Conservation (phyloP, 1,140 invertebrate genomes). For the Pectinophora gossypiella region DNA sequence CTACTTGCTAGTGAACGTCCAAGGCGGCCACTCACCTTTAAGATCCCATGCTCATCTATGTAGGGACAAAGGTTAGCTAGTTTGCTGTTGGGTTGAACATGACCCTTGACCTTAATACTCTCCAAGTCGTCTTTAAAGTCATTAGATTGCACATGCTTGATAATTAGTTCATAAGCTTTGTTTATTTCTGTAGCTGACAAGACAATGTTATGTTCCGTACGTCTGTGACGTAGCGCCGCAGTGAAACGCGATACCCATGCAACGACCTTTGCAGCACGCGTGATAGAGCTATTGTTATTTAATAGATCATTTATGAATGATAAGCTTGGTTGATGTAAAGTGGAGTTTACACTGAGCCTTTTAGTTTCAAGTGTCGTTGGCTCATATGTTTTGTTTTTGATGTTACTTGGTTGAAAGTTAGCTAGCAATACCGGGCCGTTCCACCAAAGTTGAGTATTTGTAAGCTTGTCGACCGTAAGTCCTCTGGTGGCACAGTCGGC, state of each 20-base stretch:
- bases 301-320: conserved; percentile 9
- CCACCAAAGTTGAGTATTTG: conserved; percentile 34
- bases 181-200: conserved; percentile 12
- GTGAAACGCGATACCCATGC: conserved; percentile 18
- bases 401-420: background rate
- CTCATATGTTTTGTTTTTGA: background rate
- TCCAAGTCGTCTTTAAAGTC: conserved; percentile 20
- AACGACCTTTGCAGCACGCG: conserved; percentile 4
- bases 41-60: conserved; percentile 45
- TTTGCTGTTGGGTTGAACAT: conserved; percentile 13
- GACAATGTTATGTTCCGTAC: conserved; percentile 1
- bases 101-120: conserved; percentile 7
- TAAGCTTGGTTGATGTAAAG: background rate
- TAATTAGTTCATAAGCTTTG: conserved; percentile 12
- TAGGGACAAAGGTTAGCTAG: conserved; percentile 38
- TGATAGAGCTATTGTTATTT: conserved; percentile 10
- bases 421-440: conserved; percentile 29
- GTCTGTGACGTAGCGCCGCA: background rate
- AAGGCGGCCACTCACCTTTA: conserved; percentile 59
- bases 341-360: background rate
- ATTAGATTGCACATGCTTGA: conserved; percentile 16
- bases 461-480: conserved; percentile 20
- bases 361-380: background rate
- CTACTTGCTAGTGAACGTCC: conserved; percentile 17
- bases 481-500: conserved; percentile 62